Evolutionary conservation across 2,113 vertebrate genomes (phyloP), one percentile per base, ranked within the genome.

Genomic region (Rutilus rutilus): DNA sequence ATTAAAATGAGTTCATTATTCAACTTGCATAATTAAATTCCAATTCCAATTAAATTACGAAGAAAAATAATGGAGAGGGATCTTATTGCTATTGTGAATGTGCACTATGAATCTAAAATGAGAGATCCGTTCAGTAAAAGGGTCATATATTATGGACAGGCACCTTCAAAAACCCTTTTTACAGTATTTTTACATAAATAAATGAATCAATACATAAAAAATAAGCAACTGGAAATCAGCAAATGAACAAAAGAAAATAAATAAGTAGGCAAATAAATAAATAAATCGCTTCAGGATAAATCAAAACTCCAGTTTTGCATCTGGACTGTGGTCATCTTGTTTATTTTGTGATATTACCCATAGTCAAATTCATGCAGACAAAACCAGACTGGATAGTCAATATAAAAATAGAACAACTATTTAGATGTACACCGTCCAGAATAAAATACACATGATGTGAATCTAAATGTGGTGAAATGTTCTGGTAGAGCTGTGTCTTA

Each of bases 11-110:
- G 62, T 54, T 82, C 45, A 69, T 82, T 69, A 69, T 82, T 82
- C 45, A 82, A 82, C 80, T 69, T 62, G 62, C 80, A 82, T 82
- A 82, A 82, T 82, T 82, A 69, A 82, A 69, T 82, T 82, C 45
- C 45, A 54, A 82, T 82, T 50, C 80, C 45, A 52, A 82, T 82
- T 69, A 82, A 82, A 81, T 81, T 65, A 25, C 11, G n/a, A 81
- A 65, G 78, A 47, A 81, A 69, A 65, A 65, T 69, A 33, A 82
- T 82, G 67, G 45, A 82, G 69, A 52, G 80, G 27, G 80, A 82
- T 65, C 64, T 67, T 82, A 69, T 36, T 67, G 64, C 64, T n/a
- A 15, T 82, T 82, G 62, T 69, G 45, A 69, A 69, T 69, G 64
- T 36, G 79, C n/a, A 82, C 25, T 67, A 52, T 67, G 27, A 82